Evolutionary conservation across 2,113 vertebrate genomes (phyloP).

Genomic region (Ellobius talpinus): DNA sequence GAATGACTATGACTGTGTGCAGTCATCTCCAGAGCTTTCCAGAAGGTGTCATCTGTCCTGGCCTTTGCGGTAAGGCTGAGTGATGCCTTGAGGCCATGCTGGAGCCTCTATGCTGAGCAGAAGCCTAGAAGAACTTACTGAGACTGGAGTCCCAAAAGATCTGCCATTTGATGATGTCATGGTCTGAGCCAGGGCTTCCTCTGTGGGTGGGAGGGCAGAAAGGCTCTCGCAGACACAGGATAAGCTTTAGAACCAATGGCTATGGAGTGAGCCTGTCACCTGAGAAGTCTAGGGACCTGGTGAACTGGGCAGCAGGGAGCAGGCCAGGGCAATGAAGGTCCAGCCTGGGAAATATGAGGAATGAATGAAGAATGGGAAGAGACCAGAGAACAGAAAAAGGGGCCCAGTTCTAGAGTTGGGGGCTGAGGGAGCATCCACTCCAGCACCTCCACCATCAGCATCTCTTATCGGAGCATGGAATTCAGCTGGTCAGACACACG

Average conservation of each 20-base stretch:
- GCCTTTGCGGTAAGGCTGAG: too few species aligned
- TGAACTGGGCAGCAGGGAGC: background rate
- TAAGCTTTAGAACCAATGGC: accelerated
- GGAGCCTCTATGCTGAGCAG: background rate
- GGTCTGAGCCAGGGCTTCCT: background rate
- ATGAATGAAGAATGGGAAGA: conserved; percentile 46
- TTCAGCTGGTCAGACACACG: background rate
- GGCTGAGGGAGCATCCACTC: background rate
- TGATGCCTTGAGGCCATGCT: background rate
- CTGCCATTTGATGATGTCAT: background rate
- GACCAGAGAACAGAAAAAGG: accelerated
- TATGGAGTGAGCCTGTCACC: background rate
- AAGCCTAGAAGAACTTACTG: background rate
- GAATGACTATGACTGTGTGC: too few species aligned
- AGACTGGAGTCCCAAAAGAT: background rate
- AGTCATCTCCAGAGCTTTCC: background rate
- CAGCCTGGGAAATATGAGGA: too few species aligned
- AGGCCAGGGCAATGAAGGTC: background rate
- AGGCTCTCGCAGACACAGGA: too few species aligned
- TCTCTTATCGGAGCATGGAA: background rate
- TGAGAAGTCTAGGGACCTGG: background rate
- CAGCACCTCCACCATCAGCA: background rate
- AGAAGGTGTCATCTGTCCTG: background rate
- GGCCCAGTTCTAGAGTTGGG: accelerated
- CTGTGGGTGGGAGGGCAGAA: background rate